These are phyloP conservation scores for Serinus canaria DNA, from an alignment of 2,113 vertebrate species.

Conservation along the genomic window DNA sequence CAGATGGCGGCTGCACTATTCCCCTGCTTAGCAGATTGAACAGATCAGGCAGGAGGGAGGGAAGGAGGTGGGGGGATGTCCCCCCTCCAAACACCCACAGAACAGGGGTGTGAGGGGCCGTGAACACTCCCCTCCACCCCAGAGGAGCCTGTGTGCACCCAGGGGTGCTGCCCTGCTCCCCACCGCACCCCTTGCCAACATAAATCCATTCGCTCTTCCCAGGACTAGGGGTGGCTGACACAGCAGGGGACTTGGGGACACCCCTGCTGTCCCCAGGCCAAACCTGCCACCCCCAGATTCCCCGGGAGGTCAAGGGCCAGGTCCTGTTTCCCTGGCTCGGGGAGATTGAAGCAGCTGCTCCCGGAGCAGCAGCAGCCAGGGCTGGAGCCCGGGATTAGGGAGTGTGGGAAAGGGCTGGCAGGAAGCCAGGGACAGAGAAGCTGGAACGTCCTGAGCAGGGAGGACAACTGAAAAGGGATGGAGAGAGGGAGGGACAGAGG, in stretches of 20 bases:
- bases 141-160: accelerated
- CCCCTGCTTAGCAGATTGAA: slow-evolving; percentile 47
- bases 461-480: not conserved
- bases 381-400: slow-evolving; percentile 14
- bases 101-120: not conserved
- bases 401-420: slow-evolving; percentile 43
- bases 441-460: not conserved
- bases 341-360: slow-evolving; percentile 61
- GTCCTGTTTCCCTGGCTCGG: not conserved
- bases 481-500: not conserved
- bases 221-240: not conserved
- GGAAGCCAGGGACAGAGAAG: not conserved
- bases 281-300: not conserved
- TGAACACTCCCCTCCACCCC: not conserved
- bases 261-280: not conserved
- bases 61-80: not conserved
- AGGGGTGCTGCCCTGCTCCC: not conserved
- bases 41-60: not conserved
- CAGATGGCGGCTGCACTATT: slow-evolving; percentile 41
- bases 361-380: not conserved
- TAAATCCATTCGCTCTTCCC: not conserved
- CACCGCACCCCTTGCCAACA: accelerated
- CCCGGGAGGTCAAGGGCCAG: slow-evolving; percentile 13
- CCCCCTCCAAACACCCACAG: not conserved
- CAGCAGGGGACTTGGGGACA: not conserved